Conservation (phyloP, 2,888 invertebrate genomes). For the Neoascia interrupta region DNA sequence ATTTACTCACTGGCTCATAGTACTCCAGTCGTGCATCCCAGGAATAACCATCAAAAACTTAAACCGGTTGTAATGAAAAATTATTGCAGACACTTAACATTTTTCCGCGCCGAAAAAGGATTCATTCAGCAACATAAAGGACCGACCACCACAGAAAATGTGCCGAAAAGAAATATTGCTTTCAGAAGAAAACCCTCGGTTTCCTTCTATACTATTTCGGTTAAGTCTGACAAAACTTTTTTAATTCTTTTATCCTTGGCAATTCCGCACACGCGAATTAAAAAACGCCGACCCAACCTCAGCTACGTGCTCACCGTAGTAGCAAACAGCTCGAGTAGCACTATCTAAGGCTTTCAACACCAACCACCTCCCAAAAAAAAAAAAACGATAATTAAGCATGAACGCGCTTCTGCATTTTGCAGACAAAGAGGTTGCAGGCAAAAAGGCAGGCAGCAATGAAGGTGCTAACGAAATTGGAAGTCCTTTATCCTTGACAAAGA, state of each 20-base stretch:
- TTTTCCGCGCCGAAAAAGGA: conserved; percentile 57
- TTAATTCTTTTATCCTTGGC: conserved; percentile 41
- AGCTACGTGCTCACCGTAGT: conserved; percentile 31
- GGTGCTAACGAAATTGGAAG: conserved; percentile 64
- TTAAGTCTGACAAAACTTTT: conserved; percentile 30
- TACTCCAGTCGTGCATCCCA: conserved; percentile 31
- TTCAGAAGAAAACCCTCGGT: conserved; percentile 7
- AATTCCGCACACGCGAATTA: conserved; percentile 65
- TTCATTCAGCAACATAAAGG: conserved; percentile 34
- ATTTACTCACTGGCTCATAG: background rate
- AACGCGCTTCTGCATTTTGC: conserved; percentile 63
- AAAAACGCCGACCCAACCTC: conserved; percentile 33
- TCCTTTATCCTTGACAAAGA: conserved; percentile 69
- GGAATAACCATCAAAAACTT: conserved; percentile 56
- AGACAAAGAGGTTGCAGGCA: conserved; percentile 63
- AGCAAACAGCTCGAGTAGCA: conserved; percentile 64
- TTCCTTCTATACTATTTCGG: conserved; percentile 8
- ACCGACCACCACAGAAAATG: conserved; percentile 27
- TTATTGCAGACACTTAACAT: conserved; percentile 68
- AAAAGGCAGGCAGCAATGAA: conserved; percentile 28
- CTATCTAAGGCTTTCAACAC: conserved; percentile 49
- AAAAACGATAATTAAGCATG: conserved; percentile 66
- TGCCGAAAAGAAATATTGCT: conserved; percentile 59
- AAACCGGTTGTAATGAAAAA: conserved; percentile 66
- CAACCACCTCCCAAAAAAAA: conserved; percentile 4